Evolutionary conservation across 1,140 invertebrate species (phyloP).

Genomic region (Drosophila watanabei): DNA sequence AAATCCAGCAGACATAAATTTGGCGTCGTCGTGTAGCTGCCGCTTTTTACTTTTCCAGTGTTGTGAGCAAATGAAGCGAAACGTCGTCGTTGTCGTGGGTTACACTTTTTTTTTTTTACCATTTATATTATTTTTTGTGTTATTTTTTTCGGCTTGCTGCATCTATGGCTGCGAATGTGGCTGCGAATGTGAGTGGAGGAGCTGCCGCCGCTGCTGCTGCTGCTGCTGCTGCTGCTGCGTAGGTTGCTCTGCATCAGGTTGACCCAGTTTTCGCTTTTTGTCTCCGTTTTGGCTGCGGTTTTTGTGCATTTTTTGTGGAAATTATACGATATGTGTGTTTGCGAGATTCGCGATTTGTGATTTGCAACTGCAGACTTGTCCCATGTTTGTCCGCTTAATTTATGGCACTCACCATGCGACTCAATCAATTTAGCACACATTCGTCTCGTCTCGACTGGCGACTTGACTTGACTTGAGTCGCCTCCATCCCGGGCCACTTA

Average conservation of each 20-base stretch:
- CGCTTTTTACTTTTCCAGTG: constrained; percentile 75
- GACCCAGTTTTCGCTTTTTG: constrained; percentile 81
- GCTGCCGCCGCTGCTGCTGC: constrained; percentile 26
- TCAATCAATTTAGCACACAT: constrained; percentile 81
- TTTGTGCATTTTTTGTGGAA: constrained; percentile 64
- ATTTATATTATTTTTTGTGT: constrained; percentile 41
- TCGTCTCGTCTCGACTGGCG: constrained; percentile 9
- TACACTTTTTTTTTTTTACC: constrained; percentile 39
- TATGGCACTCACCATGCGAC: constrained; percentile 51
- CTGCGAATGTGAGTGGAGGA: constrained; percentile 32
- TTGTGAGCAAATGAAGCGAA: constrained; percentile 68
- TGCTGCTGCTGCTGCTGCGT: constrained; percentile 51
- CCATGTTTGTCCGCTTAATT: constrained; percentile 66
- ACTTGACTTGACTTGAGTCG: constrained; percentile 7
- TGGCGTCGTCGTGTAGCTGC: constrained; percentile 71
- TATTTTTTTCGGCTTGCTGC: constrained; percentile 55
- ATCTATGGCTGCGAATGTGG: constrained; percentile 61
- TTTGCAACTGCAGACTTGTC: constrained; percentile 65
- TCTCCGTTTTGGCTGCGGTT: constrained; percentile 50
- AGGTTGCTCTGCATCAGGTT: constrained; percentile 79
- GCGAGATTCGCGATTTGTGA: constrained; percentile 15
- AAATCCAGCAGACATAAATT: constrained; percentile 78
- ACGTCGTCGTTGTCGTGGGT: constrained; percentile 39
- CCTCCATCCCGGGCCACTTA: constrained; percentile 50
- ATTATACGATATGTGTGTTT: constrained; percentile 67